A percentile compares a stretch with the other conserved stretches of the same genome.
phyloP scores from a whole-genome alignment of 1,140 invertebrate species.

The Halyomorpha halys region DNA sequence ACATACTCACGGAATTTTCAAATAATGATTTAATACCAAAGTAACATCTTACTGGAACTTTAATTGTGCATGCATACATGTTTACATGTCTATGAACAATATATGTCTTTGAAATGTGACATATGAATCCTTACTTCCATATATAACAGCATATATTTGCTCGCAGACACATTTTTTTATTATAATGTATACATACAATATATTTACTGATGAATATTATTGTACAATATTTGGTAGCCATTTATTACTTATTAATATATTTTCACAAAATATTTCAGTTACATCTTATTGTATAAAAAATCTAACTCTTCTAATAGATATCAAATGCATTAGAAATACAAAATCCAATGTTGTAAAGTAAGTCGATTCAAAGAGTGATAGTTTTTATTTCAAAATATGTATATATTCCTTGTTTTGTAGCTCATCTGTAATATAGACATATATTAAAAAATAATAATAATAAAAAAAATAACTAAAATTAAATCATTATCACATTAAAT shows the following conservation, averaged over 20 bases:
- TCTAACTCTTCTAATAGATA: conserved; percentile 21
- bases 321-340: conserved; percentile 23
- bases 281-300: conserved; percentile 23
- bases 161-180: conserved; percentile 1
- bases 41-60: too few species aligned
- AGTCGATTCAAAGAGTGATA: conserved; percentile 21
- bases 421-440: conserved; percentile 14
- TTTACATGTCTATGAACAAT: too few species aligned
- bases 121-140: too few species aligned
- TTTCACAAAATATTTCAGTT: conserved; percentile 24
- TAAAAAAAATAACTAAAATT: conserved; percentile 9
- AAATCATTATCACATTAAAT: conserved; percentile 21
- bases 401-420: conserved; percentile 19
- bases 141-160: conserved; percentile 2
- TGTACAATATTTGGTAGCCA: conserved; percentile 21
- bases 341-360: conserved; percentile 19
- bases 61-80: too few species aligned
- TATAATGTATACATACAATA: conserved; percentile 16
- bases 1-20: too few species aligned
- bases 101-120: too few species aligned
- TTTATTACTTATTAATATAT: conserved; percentile 19
- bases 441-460: conserved; percentile 19
- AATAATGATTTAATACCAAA: too few species aligned
- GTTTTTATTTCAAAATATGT: conserved; percentile 18
- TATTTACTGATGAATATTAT: conserved; percentile 21